phyloP scores from a whole-genome alignment of 2,888 invertebrate species.

The Ctenicera cuprea region DNA sequence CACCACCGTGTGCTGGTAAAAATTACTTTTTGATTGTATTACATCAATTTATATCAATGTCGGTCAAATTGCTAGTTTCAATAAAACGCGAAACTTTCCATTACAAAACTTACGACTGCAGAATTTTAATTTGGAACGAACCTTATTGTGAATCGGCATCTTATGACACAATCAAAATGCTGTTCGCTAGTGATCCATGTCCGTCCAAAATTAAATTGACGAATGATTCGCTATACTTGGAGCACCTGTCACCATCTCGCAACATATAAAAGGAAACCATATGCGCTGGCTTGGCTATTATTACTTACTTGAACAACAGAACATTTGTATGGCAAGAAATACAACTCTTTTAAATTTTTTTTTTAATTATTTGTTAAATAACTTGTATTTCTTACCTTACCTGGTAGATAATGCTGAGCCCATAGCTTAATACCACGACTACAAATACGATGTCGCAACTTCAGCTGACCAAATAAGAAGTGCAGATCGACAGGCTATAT shows the following conservation, averaged over 20 bases:
- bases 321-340: background rate
- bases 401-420: no score
- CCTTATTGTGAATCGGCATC: background rate
- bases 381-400: no score
- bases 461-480: no score
- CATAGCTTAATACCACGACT: no score
- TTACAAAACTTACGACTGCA: no score
- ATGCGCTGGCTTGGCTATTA: background rate
- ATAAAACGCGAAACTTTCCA: no score
- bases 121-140: background rate
- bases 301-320: background rate
- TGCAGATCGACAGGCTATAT: no score
- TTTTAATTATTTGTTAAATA: no score
- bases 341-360: no score
- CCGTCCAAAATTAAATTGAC: background rate
- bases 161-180: background rate
- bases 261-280: background rate
- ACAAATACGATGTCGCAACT: no score
- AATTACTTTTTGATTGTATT: background rate
- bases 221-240: background rate
- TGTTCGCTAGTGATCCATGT: background rate
- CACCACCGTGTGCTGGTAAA: background rate
- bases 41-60: background rate
- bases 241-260: background rate
- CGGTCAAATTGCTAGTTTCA: background rate